phyloP scores from a whole-genome alignment of 2,113 vertebrate genomes.

The Brachypodius melanocephalos region DNA sequence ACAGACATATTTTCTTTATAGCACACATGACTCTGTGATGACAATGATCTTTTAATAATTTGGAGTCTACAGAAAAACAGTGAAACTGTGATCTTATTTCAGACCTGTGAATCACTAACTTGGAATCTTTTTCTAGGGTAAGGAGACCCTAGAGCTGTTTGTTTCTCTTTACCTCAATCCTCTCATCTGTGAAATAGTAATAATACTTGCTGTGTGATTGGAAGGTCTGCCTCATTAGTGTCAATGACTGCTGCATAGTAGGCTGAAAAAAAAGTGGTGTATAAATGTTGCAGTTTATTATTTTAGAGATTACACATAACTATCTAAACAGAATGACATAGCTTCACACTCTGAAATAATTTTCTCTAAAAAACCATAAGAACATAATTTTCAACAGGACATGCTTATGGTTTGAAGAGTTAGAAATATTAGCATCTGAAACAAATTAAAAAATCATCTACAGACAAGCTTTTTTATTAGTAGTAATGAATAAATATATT shows the following conservation, averaged over 20 bases:
- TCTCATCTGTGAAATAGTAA: neutral
- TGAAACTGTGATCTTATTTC: neutral
- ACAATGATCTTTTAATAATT: neutral
- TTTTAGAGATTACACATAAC: conserved; percentile 9
- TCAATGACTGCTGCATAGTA: neutral
- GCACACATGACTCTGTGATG: neutral
- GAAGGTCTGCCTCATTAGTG: conserved; percentile 22
- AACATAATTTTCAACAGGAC: conserved; percentile 56
- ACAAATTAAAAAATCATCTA: conserved; percentile 58
- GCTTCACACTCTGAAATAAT: conserved; percentile 47
- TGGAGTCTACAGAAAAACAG: neutral
- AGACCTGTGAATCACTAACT: neutral
- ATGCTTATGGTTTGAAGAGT: conserved; percentile 41
- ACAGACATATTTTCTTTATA: neutral
- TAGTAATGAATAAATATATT: conserved; percentile 55
- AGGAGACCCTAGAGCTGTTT: neutral
- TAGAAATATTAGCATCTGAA: conserved; percentile 62
- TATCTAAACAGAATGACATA: conserved; percentile 8
- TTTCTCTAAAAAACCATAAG: conserved; percentile 53
- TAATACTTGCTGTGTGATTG: neutral
- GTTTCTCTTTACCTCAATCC: neutral
- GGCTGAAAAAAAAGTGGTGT: neutral
- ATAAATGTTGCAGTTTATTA: neutral
- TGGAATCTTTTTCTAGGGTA: neutral
- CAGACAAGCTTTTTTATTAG: conserved; percentile 55